Conservation (phyloP, 2,113 vertebrate genomes). For the Triplophysa tibetana region DNA sequence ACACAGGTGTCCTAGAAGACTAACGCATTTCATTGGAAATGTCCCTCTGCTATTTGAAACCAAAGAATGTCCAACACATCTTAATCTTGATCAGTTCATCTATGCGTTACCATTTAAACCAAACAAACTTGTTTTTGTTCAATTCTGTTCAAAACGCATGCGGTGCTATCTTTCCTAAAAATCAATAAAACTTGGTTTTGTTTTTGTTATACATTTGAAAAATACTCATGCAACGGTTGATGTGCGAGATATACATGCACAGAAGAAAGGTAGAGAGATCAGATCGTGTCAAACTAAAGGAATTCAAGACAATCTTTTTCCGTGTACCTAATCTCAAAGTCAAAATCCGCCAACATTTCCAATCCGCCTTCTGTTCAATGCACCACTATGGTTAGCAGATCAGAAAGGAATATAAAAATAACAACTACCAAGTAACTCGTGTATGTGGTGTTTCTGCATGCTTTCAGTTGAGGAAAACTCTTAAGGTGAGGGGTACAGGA, state of each 20-base stretch:
- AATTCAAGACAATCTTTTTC: neutral
- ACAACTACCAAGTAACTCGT: slow-evolving; percentile 1
- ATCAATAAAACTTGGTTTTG: too few species aligned
- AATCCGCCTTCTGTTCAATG: slow-evolving; percentile 31
- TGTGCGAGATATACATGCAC: neutral
- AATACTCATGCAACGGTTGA: neutral
- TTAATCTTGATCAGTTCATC: too few species aligned
- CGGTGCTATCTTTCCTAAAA: too few species aligned
- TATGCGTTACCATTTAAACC: too few species aligned
- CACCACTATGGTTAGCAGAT: slow-evolving; percentile 5
- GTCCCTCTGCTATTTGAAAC: too few species aligned
- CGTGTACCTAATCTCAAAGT: neutral
- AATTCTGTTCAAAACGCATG: too few species aligned
- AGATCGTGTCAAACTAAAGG: slow-evolving; percentile 33
- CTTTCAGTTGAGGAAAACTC: slow-evolving; percentile 26
- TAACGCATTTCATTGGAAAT: too few species aligned
- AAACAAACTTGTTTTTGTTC: too few species aligned
- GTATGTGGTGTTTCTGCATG: slow-evolving; percentile 22
- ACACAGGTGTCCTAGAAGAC: too few species aligned
- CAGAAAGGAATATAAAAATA: slow-evolving; percentile 35
- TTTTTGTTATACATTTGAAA: too few species aligned
- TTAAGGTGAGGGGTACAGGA: too few species aligned
- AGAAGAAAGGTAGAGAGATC: neutral
- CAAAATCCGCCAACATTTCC: slow-evolving; percentile 29
- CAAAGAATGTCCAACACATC: too few species aligned